These are phyloP conservation scores for Chrysopilus asiliformis DNA, from an alignment of 2,888 invertebrate species.

Conservation along the genomic window DNA sequence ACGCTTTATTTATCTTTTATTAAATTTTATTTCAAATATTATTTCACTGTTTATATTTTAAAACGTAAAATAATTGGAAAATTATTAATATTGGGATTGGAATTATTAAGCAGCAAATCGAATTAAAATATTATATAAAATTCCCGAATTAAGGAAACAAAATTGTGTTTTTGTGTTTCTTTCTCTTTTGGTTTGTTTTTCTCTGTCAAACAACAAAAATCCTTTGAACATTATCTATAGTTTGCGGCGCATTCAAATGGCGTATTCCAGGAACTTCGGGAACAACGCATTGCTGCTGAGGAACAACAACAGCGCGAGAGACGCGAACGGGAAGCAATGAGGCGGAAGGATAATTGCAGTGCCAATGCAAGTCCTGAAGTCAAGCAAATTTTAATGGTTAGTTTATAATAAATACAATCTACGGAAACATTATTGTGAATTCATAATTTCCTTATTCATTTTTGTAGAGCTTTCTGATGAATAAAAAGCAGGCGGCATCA, in stretches of 20 bases:
- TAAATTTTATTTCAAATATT: no score
- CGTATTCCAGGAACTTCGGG: slow-evolving; percentile 65
- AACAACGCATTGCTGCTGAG: slow-evolving; percentile 67
- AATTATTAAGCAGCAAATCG: no score
- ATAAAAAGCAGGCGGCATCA: slow-evolving; percentile 63
- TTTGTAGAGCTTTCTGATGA: slow-evolving; percentile 62
- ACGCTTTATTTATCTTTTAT: no score
- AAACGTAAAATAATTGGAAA: no score
- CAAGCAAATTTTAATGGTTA: slow-evolving; percentile 84
- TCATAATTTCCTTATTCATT: slow-evolving; percentile 1
- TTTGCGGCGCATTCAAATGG: slow-evolving; percentile 38
- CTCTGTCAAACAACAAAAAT: slow-evolving; percentile 22
- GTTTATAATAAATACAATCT: slow-evolving; percentile 9
- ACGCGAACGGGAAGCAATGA: slow-evolving; percentile 73
- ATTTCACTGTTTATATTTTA: no score
- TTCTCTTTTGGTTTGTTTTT: slow-evolving; percentile 14
- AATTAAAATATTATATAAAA: no score
- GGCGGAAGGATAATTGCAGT: slow-evolving; percentile 92
- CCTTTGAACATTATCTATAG: slow-evolving; percentile 31
- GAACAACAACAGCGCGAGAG: slow-evolving; percentile 66
- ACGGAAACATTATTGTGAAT: slow-evolving; percentile 1
- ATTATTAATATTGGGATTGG: no score
- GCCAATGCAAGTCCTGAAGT: slow-evolving; percentile 94
- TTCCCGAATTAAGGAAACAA: no score
- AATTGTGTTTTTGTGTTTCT: slow-evolving; percentile 12